Evolutionary conservation across 2,888 invertebrate genomes (phyloP).

Genomic region (Ariolimax columbianus): DNA sequence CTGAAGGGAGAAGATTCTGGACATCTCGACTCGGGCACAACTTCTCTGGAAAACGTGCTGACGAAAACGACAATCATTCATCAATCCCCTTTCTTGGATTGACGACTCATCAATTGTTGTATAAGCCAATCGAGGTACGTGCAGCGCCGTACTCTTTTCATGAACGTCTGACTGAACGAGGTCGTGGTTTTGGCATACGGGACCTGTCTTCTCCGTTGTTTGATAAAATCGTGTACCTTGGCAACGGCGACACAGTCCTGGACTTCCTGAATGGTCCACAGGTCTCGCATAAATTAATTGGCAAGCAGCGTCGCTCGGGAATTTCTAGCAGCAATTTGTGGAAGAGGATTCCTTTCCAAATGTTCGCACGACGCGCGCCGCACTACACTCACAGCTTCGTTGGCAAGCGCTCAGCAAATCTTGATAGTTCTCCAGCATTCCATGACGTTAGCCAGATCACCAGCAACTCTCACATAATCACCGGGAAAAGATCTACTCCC

Average conservation of each 20-base stretch:
- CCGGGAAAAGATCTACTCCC: background rate
- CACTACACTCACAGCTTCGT: constrained; percentile 48
- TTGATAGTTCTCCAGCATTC: too few relatives aligned
- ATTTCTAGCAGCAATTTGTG: background rate
- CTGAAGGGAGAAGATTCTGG: background rate
- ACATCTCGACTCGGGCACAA: background rate
- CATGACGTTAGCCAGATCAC: background rate
- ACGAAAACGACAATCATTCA: too few relatives aligned
- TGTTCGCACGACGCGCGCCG: constrained; percentile 9
- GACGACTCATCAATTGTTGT: background rate
- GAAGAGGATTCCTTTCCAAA: background rate
- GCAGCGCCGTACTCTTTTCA: background rate
- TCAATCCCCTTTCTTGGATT: background rate
- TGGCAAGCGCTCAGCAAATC: constrained; percentile 42
- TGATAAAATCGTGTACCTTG: background rate
- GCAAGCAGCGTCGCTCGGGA: background rate
- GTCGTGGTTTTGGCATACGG: background rate
- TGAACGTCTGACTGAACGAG: background rate
- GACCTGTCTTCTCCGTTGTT: background rate
- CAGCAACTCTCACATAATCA: background rate
- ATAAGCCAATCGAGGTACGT: background rate
- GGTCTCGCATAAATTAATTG: constrained; percentile 6
- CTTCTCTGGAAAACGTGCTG: background rate
- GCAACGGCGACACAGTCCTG: background rate
- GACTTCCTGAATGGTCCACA: background rate